Conservation (phyloP, 2,888 invertebrate species). For the Leptogaster cylindrica region DNA sequence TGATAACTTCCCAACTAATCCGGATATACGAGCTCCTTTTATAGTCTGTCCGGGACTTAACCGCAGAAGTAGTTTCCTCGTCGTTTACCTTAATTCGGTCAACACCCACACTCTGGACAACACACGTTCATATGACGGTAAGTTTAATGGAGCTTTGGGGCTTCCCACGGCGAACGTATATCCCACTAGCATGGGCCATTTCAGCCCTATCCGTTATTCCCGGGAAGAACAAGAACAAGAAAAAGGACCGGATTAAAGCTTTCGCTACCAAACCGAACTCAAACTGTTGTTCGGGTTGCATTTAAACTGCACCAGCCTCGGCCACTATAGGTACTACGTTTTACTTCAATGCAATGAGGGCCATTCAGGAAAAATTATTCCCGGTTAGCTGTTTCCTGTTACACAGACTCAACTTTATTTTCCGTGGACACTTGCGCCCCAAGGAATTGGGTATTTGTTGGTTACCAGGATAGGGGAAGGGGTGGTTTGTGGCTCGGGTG, state of each 20-base stretch:
- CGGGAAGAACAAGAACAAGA: not conserved
- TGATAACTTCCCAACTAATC: constrained; percentile 39
- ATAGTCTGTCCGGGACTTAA: constrained; percentile 37
- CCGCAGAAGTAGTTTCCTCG: constrained; percentile 39
- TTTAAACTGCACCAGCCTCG: not conserved
- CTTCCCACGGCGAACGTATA: constrained; percentile 37
- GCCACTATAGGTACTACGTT: not conserved
- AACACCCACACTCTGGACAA: not conserved
- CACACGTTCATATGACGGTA: constrained; percentile 16
- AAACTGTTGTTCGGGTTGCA: constrained; percentile 2
- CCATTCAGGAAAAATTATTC: constrained; percentile 46
- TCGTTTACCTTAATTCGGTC: constrained; percentile 42
- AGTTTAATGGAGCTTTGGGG: constrained; percentile 40
- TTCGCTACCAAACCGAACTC: not conserved
- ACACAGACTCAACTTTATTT: constrained; percentile 39
- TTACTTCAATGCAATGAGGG: constrained; percentile 28
- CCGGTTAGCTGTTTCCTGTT: constrained; percentile 45
- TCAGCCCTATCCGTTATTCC: not conserved
- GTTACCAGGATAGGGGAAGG: no score
- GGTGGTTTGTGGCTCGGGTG: not conserved
- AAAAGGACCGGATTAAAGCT: not conserved
- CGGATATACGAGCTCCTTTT: constrained; percentile 40
- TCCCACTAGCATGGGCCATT: constrained; percentile 10
- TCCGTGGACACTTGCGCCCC: constrained; percentile 23
- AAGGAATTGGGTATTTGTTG: not conserved